A percentile compares a stretch with the other conserved stretches of the same genome.
Evolutionary conservation across 2,113 vertebrate genomes (phyloP).

Genomic region (Leuciscus idus): DNA sequence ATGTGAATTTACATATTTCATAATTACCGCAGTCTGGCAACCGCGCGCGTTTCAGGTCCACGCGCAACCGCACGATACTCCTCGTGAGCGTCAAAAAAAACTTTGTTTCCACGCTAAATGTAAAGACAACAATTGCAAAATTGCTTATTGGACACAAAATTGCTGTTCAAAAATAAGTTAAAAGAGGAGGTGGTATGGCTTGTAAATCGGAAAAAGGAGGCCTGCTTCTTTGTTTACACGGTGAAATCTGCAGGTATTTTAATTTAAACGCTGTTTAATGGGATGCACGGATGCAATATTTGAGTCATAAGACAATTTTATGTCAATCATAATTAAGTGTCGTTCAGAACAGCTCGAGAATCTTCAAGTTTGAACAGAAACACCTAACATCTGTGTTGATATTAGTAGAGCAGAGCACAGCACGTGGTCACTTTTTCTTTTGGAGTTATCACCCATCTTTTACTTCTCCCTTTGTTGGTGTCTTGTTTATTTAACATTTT

Average conservation of each 20-base stretch:
- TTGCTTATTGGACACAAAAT: background rate
- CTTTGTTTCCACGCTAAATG: background rate
- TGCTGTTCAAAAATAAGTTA: background rate
- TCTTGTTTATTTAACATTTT: background rate
- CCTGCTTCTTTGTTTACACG: slow-evolving; percentile 11
- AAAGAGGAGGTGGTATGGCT: background rate
- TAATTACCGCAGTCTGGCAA: background rate
- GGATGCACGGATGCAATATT: background rate
- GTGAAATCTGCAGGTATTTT: background rate
- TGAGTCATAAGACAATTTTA: background rate
- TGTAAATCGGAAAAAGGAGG: background rate
- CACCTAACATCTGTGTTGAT: background rate
- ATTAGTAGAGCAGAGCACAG: background rate
- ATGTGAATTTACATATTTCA: background rate
- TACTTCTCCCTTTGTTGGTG: background rate
- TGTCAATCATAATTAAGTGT: background rate
- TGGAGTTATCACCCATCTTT: background rate
- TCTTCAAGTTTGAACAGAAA: background rate
- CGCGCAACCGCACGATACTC: background rate
- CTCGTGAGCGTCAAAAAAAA: background rate
- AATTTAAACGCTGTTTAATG: background rate
- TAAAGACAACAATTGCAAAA: background rate
- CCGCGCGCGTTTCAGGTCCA: background rate
- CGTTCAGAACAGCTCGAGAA: background rate
- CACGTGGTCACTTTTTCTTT: background rate